These are phyloP conservation scores for Cephus runcator DNA, from an alignment of 2,888 invertebrate genomes.

Conservation along the genomic window DNA sequence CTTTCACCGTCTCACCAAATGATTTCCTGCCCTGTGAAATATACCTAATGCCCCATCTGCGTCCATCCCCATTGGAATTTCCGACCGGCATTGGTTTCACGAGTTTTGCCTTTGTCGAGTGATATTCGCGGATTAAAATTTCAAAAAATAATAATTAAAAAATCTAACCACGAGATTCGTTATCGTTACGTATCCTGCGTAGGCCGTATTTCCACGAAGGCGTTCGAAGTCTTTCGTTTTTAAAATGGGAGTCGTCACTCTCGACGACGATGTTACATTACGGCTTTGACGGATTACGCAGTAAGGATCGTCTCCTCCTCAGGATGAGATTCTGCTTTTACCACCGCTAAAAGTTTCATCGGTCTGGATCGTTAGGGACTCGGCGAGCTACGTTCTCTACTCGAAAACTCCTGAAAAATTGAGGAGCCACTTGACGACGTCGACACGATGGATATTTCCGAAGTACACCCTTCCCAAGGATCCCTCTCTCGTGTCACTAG, in stretches of 20 bases:
- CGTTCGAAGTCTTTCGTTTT: not conserved
- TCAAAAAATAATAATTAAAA: not conserved
- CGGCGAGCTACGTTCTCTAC: conserved; percentile 13
- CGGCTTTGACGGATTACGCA: not conserved
- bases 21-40: not conserved
- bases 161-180: not conserved
- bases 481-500: not conserved
- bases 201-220: not conserved
- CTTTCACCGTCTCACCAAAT: not conserved
- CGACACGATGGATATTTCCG: not conserved
- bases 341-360: conserved; percentile 44
- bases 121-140: not conserved
- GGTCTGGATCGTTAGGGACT: conserved; percentile 20
- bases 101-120: not conserved
- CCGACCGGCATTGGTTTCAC: not conserved
- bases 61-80: not conserved
- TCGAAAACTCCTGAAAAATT: conserved; percentile 12
- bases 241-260: not conserved
- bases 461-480: not conserved
- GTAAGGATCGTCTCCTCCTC: not conserved
- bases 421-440: conserved; percentile 19
- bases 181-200: not conserved
- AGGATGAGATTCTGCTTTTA: conserved; percentile 44
- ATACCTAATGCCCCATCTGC: not conserved
- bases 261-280: not conserved